Percentiles rank a stretch among this genome's conserved stretches.
Conservation (phyloP, 2,888 invertebrate species). For the Andricus quercusramuli region DNA sequence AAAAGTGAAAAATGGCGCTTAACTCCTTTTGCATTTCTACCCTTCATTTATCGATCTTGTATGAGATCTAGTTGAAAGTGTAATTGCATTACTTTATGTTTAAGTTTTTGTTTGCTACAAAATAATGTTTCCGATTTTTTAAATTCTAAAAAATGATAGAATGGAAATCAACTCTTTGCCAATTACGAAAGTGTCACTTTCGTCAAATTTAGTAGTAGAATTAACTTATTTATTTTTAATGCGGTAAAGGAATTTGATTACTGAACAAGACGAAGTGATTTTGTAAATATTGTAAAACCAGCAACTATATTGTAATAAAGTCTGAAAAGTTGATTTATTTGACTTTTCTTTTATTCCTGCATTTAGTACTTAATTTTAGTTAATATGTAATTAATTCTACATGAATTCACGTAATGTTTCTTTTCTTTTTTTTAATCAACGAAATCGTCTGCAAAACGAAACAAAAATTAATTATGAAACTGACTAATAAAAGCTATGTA, state of each 20-base stretch:
- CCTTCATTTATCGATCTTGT: neutral
- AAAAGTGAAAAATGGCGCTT: too few relatives aligned
- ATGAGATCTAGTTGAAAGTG: neutral
- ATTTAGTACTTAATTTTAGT: too few relatives aligned
- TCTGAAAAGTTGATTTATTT: neutral
- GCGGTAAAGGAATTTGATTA: neutral
- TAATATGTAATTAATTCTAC: too few relatives aligned
- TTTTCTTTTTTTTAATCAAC: too few relatives aligned
- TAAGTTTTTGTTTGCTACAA: neutral
- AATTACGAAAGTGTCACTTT: neutral
- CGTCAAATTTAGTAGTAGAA: neutral
- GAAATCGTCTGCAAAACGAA: too few relatives aligned
- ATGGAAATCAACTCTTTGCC: neutral
- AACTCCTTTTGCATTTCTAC: too few relatives aligned
- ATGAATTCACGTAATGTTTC: too few relatives aligned
- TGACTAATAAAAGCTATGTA: too few relatives aligned
- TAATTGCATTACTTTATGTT: neutral
- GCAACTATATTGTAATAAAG: neutral
- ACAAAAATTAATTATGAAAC: too few relatives aligned
- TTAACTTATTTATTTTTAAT: neutral
- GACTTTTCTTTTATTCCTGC: neutral
- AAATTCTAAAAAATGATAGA: neutral
- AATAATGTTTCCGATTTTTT: neutral
- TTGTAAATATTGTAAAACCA: constrained; percentile 29
- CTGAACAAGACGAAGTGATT: neutral